Evolutionary conservation across 2,797 vertebrate genomes (phyloP), one percentile per base, ranked within the genome.

Genomic region (Danio aesculapii): DNA sequence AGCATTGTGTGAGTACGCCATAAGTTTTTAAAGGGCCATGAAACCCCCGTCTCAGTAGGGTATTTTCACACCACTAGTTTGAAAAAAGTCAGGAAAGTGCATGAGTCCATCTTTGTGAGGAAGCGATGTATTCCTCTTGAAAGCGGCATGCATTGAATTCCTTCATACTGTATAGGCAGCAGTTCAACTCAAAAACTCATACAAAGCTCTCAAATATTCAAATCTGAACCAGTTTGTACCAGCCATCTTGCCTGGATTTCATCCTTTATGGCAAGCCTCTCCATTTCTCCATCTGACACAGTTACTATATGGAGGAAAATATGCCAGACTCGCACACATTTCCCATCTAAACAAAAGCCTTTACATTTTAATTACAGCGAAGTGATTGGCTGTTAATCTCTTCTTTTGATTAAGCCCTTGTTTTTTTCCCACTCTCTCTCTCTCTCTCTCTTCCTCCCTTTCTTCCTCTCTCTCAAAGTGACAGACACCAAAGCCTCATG

Each of bases 351-450:
- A 83, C 71, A 69, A 83, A 63, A 75, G 71, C 41, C 41, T 67
- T 57, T 62, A 68, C 63, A 69, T 79, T 75, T 83, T 70, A 75
- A 83, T 75, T 75, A 75, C 62, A 55, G 17, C 61, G 61, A 53
- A 52, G 58, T 63, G 47, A 82, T 55, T 79, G 70, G 57, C 58
- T 66, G 50, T 49, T 69, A 62, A 79, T 83, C 81, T 75, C 55
- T 8, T 73, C 55, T 61, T 47, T 59, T 79, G 63, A 83, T 75
- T 75, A 79, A 68, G 17, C 61, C 17, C n/a, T 62, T 75, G 21
- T 76, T 53, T 69, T 63, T 41, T n/a, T 14, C 17, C n/a, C 13
- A 17, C n/a, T n/a, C 16, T 50, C 52, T 55, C 41, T 47, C 41
- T 58, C 53, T 6, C 49, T 19, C 55, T 30, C 30, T 30, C 30